phyloP scores from a whole-genome alignment of 1,140 invertebrate genomes.

The Dreissena rostriformis region DNA sequence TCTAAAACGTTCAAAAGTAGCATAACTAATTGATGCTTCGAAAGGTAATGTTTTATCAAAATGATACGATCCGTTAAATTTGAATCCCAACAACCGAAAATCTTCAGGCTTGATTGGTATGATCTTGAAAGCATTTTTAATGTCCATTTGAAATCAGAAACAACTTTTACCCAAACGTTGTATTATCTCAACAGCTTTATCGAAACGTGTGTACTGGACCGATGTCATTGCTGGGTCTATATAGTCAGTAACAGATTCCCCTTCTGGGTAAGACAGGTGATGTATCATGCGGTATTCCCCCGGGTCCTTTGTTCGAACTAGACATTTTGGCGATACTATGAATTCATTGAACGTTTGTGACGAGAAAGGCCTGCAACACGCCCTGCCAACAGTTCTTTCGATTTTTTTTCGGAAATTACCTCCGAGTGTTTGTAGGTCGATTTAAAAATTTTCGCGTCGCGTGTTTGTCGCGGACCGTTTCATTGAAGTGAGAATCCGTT shows the following conservation, averaged over 20 bases:
- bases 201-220: background rate
- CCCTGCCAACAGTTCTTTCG: background rate
- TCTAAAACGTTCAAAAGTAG: conserved; percentile 5
- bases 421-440: background rate
- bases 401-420: background rate
- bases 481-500: conserved; percentile 23
- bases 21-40: background rate
- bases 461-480: background rate
- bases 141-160: background rate
- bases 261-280: conserved; percentile 26
- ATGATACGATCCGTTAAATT: background rate
- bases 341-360: background rate
- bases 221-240: background rate
- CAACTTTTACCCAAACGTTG: conserved; percentile 6
- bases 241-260: conserved; percentile 16
- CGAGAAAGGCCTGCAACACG: background rate
- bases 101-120: conserved; percentile 6
- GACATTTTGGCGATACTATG: conserved; percentile 10
- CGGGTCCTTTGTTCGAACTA: conserved; percentile 26
- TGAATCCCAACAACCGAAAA: conserved; percentile 22
- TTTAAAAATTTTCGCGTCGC: conserved; percentile 23
- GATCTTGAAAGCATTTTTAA: conserved; percentile 5
- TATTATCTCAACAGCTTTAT: conserved; percentile 10
- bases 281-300: conserved; percentile 27
- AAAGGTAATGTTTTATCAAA: conserved; percentile 21